Evolutionary conservation across 1,140 invertebrate species (phyloP).

Genomic region (Laodelphax striatellus): DNA sequence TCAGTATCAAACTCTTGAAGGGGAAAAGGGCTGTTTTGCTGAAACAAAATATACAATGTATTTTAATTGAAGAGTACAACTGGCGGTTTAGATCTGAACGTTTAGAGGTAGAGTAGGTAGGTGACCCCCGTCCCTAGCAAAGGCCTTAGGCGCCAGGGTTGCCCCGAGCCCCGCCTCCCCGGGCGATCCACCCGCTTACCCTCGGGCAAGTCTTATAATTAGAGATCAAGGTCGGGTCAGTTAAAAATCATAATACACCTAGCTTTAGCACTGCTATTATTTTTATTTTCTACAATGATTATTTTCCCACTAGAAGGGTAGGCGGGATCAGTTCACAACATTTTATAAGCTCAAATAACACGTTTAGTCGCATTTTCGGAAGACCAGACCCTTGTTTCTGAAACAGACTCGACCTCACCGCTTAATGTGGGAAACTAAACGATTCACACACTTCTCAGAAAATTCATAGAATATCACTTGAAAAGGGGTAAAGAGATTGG

Average conservation of each 20-base stretch:
- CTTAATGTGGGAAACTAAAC: neutral
- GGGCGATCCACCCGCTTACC: neutral
- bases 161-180: neutral
- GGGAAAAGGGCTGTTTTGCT: no score
- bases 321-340: neutral
- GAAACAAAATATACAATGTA: no score
- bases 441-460: no score
- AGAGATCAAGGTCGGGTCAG: constrained; percentile 1
- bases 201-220: neutral
- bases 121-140: no score
- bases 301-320: neutral
- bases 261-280: neutral
- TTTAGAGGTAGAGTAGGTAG: no score
- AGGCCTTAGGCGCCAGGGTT: neutral
- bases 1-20: no score
- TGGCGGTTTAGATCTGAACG: no score
- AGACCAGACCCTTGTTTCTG: no score
- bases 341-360: constrained; percentile 3
- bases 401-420: no score
- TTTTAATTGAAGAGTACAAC: no score
- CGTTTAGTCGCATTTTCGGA: neutral
- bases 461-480: no score
- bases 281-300: neutral
- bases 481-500: no score
- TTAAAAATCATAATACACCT: neutral